Evolutionary conservation across 2,797 vertebrate genomes (phyloP).

Genomic region (Urocyon cinereoargenteus): DNA sequence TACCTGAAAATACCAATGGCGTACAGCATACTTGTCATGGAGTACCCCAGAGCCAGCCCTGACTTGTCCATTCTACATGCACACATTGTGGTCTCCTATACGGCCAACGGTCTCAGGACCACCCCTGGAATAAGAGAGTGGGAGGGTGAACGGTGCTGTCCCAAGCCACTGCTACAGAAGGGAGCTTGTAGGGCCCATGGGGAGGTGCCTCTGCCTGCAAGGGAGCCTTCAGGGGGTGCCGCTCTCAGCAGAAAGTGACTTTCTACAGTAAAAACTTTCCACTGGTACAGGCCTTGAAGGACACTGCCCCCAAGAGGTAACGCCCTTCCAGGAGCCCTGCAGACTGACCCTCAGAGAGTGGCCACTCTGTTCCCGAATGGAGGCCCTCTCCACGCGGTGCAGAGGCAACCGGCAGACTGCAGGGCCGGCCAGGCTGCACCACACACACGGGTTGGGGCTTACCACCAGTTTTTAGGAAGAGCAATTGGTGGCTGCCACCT

Average conservation of each 20-base stretch:
- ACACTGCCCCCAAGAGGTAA: no score
- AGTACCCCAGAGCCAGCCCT: background rate
- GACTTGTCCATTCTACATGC: rapidly evolving
- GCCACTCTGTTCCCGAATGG: no score
- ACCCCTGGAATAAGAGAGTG: background rate
- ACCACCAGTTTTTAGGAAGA: no score
- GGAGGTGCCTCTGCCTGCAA: background rate
- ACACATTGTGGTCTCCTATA: background rate
- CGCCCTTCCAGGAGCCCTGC: background rate
- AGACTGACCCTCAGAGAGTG: background rate
- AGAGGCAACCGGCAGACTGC: no score
- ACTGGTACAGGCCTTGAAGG: background rate
- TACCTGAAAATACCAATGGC: background rate
- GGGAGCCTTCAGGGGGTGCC: background rate
- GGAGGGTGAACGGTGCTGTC: background rate
- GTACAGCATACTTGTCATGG: rapidly evolving
- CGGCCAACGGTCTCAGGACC: rapidly evolving
- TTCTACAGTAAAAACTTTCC: background rate
- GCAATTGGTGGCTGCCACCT: no score
- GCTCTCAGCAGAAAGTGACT: background rate
- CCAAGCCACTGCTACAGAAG: no score
- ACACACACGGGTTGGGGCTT: no score
- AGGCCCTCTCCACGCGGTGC: no score
- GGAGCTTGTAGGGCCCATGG: background rate
- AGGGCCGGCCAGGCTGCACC: no score